phyloP scores from a whole-genome alignment of 2,888 invertebrate species.

The Drosophila paracracens region DNA sequence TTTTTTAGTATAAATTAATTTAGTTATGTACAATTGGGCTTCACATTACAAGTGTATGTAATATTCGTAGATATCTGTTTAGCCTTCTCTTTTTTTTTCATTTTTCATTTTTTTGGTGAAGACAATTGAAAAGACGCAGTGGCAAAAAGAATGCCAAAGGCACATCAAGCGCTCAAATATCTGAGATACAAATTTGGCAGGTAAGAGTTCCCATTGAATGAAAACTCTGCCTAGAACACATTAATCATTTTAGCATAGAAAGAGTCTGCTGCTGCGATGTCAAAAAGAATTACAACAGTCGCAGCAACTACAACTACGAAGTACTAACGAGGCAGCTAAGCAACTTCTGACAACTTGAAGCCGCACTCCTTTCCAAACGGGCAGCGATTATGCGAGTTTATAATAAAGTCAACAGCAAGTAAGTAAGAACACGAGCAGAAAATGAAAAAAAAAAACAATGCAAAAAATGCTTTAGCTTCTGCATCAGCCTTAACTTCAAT shows the following conservation, averaged over 20 bases:
- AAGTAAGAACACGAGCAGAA: not conserved
- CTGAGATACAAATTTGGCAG: slow-evolving; percentile 60
- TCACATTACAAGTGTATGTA: not conserved
- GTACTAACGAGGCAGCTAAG: slow-evolving; percentile 67
- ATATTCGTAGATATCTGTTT: not conserved
- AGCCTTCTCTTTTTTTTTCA: fast-evolving
- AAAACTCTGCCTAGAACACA: slow-evolving; percentile 37
- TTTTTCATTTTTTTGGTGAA: slow-evolving; percentile 40
- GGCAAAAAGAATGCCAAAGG: slow-evolving; percentile 38
- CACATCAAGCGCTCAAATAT: slow-evolving; percentile 66
- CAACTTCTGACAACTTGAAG: slow-evolving; percentile 69
- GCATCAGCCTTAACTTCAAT: slow-evolving; percentile 16
- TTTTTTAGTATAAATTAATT: not conserved
- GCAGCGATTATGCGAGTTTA: slow-evolving; percentile 76
- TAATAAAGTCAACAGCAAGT: slow-evolving; percentile 64
- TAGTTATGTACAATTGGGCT: not conserved
- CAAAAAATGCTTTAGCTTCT: slow-evolving; percentile 10
- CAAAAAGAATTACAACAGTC: slow-evolving; percentile 16
- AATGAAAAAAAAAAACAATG: not conserved
- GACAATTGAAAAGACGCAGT: slow-evolving; percentile 58
- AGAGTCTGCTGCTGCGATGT: slow-evolving; percentile 44
- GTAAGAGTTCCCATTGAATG: slow-evolving; percentile 4
- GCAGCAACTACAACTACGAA: slow-evolving; percentile 8
- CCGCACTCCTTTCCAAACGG: slow-evolving; percentile 50
- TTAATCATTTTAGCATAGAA: slow-evolving; percentile 77